Conservation (phyloP, 2,888 invertebrate species). For the Carcina quercana region DNA sequence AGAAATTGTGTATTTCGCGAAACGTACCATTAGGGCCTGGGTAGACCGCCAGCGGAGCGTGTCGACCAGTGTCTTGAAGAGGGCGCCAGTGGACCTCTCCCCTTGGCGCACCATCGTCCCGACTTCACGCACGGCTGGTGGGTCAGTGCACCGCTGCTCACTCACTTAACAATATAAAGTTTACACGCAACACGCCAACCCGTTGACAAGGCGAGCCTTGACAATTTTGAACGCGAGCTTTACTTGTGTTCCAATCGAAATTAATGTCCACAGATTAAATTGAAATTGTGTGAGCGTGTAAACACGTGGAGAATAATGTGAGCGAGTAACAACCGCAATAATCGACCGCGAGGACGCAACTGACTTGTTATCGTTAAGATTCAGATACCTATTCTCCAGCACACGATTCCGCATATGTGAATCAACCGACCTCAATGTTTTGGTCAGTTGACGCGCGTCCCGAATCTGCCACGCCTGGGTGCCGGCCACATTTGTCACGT, state of each 20-base stretch:
- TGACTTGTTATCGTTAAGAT: slow-evolving; percentile 52
- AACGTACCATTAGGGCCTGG: slow-evolving; percentile 54
- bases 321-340: slow-evolving; percentile 58
- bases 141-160: slow-evolving; percentile 59
- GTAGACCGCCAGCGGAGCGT: slow-evolving; percentile 63
- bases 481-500: slow-evolving; percentile 35
- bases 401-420: slow-evolving; percentile 48
- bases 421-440: slow-evolving; percentile 53
- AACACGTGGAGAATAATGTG: background rate
- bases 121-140: slow-evolving; percentile 63
- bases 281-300: background rate
- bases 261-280: background rate
- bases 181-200: slow-evolving; percentile 30
- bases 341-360: slow-evolving; percentile 66
- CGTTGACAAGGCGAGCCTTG: slow-evolving; percentile 29
- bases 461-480: slow-evolving; percentile 37
- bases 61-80: slow-evolving; percentile 60
- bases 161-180: slow-evolving; percentile 30
- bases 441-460: slow-evolving; percentile 59
- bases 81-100: slow-evolving; percentile 58
- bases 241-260: too few species aligned
- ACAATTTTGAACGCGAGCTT: slow-evolving; percentile 40
- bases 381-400: slow-evolving; percentile 59
- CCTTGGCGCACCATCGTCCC: slow-evolving; percentile 66
- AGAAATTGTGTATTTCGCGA: slow-evolving; percentile 21